Evolutionary conservation across 2,888 invertebrate species (phyloP), one percentile per base, ranked within the genome.

Genomic region (Lepetodrilus schrolli): DNA sequence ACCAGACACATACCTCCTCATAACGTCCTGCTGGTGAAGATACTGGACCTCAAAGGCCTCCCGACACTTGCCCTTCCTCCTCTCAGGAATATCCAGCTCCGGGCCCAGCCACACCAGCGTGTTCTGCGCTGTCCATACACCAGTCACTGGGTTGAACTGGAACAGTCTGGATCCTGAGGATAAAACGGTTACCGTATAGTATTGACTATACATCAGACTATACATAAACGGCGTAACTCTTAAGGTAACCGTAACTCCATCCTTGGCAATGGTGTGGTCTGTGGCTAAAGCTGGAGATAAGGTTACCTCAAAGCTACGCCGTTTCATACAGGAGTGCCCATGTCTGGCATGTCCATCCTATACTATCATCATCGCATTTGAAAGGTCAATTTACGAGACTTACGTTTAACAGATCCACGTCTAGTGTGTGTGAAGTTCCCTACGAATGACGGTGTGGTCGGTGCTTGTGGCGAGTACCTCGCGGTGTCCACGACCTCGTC

Each of bases 11-110:
- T 30, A 79, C 78, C 72, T 77, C 20, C 77, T 75, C 10, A 79
- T 58, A 8, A 75, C 51, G 43, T 77, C 78, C 13, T 79, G 77
- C 65, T 79, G 78, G 34, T 79, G 78, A 7, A 79, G 38, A 47
- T 74, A 79, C 34, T 72, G 69, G 49, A 77, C 73, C 26, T 75
- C 65, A 30, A 75, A 68, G 7, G 70, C 74, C 23, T 79, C 72
- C 5, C 76, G 75, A n/a, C 70, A 70, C 13, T 36, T 70, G 48
- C 78, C 76, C 43, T 75, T 74, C 37, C 72, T 70, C 10, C 65
- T 70, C 30, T 71, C 66, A 1, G 66, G 70, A 2, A 75, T 43
- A 8, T 21, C 30, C 26, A 75, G 66, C 21, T 65, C 21, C 10
- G 66, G 37, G 17, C 76, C 73, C 17, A 74, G 70, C 36, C 47